Evolutionary conservation across 2,113 vertebrate species (phyloP).

Genomic region (Stictonetta naevosa): DNA sequence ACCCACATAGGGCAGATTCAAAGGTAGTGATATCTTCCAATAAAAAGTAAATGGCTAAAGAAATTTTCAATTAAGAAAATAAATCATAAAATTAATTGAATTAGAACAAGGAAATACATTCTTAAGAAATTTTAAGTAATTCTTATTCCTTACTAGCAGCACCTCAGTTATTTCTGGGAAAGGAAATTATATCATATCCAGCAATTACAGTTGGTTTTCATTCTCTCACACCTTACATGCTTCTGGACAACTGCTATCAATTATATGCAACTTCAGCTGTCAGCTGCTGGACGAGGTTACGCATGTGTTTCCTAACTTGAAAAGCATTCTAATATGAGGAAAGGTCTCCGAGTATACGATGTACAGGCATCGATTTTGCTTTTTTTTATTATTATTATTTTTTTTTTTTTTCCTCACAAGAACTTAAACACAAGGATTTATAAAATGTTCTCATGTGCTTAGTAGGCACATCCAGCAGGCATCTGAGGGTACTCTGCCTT

Average conservation of each 20-base stretch:
- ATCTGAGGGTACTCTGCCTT: not conserved
- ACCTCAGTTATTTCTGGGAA: not conserved
- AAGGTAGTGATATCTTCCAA: not conserved
- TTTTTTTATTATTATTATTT: too few relatives aligned
- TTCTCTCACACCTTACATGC: not conserved
- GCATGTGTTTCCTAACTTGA: not conserved
- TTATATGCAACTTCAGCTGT: not conserved
- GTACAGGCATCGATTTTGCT: not conserved
- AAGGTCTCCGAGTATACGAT: not conserved
- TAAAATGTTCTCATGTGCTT: not conserved
- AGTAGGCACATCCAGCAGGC: not conserved
- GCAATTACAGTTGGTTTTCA: not conserved
- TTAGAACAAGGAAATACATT: not conserved
- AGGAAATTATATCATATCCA: not conserved
- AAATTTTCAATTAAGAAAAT: not conserved
- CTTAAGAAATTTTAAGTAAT: not conserved
- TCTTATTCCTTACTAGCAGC: not conserved
- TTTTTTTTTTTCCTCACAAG: not conserved
- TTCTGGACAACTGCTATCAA: not conserved
- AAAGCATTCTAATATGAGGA: not conserved
- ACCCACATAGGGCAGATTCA: too few relatives aligned
- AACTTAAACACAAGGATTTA: not conserved
- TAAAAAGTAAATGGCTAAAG: not conserved
- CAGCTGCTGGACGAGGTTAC: not conserved
- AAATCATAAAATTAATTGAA: not conserved